Evolutionary conservation across 2,113 vertebrate genomes (phyloP).

Genomic region (Calonectris borealis): DNA sequence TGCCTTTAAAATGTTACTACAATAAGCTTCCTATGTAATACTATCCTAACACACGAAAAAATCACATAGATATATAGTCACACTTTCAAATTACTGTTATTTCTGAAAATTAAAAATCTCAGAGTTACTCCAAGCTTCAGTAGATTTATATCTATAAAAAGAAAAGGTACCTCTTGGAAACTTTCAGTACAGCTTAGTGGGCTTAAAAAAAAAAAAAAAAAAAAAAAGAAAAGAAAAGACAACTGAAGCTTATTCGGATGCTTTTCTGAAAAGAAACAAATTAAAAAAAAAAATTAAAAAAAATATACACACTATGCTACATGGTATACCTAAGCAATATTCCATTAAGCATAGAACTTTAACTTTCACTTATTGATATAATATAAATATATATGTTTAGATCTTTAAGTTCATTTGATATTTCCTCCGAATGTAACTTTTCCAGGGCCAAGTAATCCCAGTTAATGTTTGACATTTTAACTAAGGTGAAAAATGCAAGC

Average conservation of each 20-base stretch:
- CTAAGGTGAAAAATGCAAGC: conserved; percentile 63
- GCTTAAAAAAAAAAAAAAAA: neutral
- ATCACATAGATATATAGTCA: neutral
- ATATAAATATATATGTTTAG: neutral
- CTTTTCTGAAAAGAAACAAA: conserved; percentile 17
- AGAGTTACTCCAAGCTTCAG: neutral
- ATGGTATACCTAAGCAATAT: neutral
- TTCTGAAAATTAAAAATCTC: neutral
- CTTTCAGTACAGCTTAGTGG: neutral
- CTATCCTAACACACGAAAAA: neutral
- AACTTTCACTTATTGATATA: neutral
- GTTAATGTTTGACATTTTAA: conserved; percentile 69
- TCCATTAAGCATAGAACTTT: neutral
- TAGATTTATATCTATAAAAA: conserved; percentile 19
- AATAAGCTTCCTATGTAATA: neutral
- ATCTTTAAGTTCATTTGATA: conserved; percentile 19
- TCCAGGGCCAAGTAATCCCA: conserved; percentile 40
- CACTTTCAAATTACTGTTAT: neutral
- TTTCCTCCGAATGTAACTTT: conserved; percentile 47
- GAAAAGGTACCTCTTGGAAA: neutral
- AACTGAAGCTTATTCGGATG: neutral
- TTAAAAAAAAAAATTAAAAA: neutral
- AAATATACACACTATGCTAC: neutral
- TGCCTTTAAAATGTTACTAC: neutral
- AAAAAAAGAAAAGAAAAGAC: neutral